Conservation (phyloP, 1,140 invertebrate species). For the Trachelipus rathkii region DNA sequence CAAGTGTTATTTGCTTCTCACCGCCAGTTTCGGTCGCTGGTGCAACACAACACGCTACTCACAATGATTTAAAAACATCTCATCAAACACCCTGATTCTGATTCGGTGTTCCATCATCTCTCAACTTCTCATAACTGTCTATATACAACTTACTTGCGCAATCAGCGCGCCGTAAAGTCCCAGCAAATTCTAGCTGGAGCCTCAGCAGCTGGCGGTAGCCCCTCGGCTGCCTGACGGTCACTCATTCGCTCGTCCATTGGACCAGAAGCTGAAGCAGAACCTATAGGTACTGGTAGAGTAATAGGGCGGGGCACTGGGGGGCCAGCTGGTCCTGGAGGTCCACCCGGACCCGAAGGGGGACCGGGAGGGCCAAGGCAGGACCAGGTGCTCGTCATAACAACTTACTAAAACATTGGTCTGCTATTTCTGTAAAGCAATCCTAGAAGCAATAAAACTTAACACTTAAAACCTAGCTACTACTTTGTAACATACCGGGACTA, state of each 20-base stretch:
- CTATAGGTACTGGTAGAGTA: conserved; percentile 26
- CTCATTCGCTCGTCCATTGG: conserved; percentile 47
- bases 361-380: conserved; percentile 50
- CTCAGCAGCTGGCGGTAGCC: conserved; percentile 55
- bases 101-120: too few species aligned
- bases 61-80: neutral
- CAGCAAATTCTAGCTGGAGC: conserved; percentile 48
- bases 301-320: conserved; percentile 43
- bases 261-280: conserved; percentile 31
- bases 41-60: conserved; percentile 49
- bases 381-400: conserved; percentile 50
- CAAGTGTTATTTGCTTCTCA: conserved; percentile 87
- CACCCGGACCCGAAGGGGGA: conserved; percentile 50
- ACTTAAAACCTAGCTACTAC: too few species aligned
- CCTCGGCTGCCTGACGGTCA: conserved; percentile 51
- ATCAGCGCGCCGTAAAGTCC: conserved; percentile 49
- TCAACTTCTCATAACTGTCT: neutral
- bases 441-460: too few species aligned
- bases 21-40: conserved; percentile 74
- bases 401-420: neutral
- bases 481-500: too few species aligned
- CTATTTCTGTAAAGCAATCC: too few species aligned
- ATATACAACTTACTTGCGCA: conserved; percentile 50
- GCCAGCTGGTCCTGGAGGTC: conserved; percentile 50
- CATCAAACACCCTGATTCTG: too few species aligned